These are phyloP conservation scores for Coilia nasus DNA, from an alignment of 2,797 vertebrate species.

Conservation along the genomic window DNA sequence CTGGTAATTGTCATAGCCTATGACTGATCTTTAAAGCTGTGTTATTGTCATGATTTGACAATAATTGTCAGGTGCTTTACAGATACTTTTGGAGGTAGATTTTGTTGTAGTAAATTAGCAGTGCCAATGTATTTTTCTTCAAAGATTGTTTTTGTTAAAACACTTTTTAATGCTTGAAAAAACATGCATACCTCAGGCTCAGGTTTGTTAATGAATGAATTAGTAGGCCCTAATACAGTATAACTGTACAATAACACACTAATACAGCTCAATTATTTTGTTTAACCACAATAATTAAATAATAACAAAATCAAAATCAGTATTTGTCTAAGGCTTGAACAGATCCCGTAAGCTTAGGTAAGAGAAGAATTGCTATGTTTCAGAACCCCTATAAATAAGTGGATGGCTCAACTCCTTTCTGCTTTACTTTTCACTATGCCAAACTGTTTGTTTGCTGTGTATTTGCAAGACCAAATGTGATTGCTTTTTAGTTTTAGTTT, in stretches of 20 bases:
- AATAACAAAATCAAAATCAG: too few relatives aligned
- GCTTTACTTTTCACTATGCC: not conserved
- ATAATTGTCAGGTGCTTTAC: not conserved
- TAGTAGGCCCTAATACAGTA: not conserved
- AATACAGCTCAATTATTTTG: too few relatives aligned
- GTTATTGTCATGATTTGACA: conserved; percentile 8
- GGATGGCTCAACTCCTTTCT: not conserved
- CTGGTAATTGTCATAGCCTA: not conserved
- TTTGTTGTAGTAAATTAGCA: not conserved
- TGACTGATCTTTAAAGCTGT: not conserved
- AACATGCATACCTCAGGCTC: not conserved
- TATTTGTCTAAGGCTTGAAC: too few relatives aligned
- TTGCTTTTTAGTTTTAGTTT: too few relatives aligned
- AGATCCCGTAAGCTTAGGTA: not conserved
- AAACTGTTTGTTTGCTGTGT: not conserved
- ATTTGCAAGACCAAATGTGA: not conserved
- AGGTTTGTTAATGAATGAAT: not conserved
- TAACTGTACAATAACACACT: not conserved
- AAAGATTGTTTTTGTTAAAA: not conserved
- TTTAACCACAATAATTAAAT: too few relatives aligned
- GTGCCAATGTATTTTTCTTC: not conserved
- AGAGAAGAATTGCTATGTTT: not conserved
- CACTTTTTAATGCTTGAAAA: not conserved
- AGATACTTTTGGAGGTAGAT: not conserved
- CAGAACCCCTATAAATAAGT: not conserved